Evolutionary conservation across 2,797 vertebrate species (phyloP).

Genomic region (Pseudochaenichthys georgianus): DNA sequence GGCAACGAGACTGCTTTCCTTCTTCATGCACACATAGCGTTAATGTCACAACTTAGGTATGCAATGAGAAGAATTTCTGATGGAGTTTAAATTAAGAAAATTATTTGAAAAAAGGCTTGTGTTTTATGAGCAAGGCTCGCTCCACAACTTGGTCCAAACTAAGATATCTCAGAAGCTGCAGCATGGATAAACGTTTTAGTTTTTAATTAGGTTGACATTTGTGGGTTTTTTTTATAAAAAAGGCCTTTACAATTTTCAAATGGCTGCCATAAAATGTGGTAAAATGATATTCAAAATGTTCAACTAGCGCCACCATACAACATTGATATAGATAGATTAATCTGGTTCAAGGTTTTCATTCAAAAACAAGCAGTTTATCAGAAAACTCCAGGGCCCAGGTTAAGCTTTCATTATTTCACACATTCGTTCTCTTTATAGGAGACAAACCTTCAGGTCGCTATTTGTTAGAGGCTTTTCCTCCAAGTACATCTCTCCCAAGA

Average conservation of each 20-base stretch:
- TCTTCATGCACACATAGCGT: not conserved
- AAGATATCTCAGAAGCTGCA: not conserved
- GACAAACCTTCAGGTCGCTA: constrained; percentile 90
- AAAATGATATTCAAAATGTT: not conserved
- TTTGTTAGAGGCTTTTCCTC: constrained; percentile 91
- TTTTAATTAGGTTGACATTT: not conserved
- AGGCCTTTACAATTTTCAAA: not conserved
- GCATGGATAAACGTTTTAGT: not conserved
- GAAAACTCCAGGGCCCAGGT: not conserved
- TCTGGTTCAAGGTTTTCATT: not conserved
- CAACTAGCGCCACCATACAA: not conserved
- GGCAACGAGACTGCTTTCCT: not conserved
- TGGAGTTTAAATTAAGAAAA: not conserved
- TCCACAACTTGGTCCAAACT: not conserved
- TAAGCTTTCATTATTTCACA: not conserved
- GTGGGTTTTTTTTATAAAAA: not conserved
- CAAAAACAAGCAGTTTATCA: not conserved
- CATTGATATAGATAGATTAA: not conserved
- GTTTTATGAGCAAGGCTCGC: not conserved
- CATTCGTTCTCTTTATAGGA: not conserved
- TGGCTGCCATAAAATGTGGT: not conserved
- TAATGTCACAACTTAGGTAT: not conserved
- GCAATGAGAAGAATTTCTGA: not conserved
- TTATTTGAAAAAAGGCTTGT: not conserved
- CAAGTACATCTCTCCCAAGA: constrained; percentile 94